phyloP scores from a whole-genome alignment of 2,797 vertebrate genomes.

The Odontamblyopus lacepedii region DNA sequence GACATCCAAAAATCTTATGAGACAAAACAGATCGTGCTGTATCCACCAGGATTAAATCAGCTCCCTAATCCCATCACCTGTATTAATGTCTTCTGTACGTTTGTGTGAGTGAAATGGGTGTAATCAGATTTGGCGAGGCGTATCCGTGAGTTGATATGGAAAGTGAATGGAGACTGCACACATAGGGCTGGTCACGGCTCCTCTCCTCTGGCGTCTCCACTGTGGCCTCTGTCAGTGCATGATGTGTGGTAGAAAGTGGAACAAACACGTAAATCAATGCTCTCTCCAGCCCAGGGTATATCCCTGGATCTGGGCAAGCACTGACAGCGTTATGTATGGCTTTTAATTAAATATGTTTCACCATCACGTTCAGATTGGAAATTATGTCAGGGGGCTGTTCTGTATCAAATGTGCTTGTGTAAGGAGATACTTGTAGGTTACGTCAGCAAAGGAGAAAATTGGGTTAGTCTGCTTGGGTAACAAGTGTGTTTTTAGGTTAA shows the following conservation, averaged over 20 bases:
- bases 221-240: constrained; percentile 20
- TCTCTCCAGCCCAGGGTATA: constrained; percentile 1
- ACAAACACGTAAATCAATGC: constrained; percentile 33
- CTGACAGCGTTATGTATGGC: constrained; percentile 9
- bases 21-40: too few relatives aligned
- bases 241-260: constrained; percentile 34
- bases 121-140: constrained; percentile 3
- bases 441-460: too few relatives aligned
- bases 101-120: neutral
- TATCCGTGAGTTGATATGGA: constrained; percentile 7
- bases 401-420: neutral
- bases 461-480: too few relatives aligned
- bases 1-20: too few relatives aligned
- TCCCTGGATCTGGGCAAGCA: neutral
- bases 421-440: neutral
- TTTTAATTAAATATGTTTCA: constrained; percentile 6
- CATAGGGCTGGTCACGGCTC: constrained; percentile 1
- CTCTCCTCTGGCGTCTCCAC: constrained; percentile 18
- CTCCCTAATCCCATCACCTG: neutral
- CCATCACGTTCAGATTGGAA: neutral
- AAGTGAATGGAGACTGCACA: constrained; percentile 14
- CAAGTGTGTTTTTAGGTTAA: too few relatives aligned
- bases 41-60: too few relatives aligned
- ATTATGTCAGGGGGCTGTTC: neutral
- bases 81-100: neutral